These are phyloP conservation scores for Archips xylosteana DNA, from an alignment of 2,888 invertebrate species.

Conservation along the genomic window DNA sequence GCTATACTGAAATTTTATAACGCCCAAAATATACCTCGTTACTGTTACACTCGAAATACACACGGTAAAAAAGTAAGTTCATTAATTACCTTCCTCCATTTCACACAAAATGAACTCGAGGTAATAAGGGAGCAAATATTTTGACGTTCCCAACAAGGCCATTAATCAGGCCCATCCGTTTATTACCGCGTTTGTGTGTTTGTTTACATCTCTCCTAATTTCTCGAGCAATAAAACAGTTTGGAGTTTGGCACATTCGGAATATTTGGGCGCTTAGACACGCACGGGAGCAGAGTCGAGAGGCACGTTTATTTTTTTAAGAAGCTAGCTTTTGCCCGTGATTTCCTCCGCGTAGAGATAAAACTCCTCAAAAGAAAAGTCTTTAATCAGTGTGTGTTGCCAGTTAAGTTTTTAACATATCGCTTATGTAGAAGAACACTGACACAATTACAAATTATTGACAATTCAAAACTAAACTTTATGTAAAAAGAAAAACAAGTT, in stretches of 20 bases:
- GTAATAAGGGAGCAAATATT: conserved; percentile 52
- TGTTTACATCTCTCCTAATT: conserved; percentile 21
- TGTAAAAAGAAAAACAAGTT: too few species aligned
- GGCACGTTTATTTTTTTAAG: background rate
- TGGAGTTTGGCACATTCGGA: conserved; percentile 2
- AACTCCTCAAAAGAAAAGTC: too few species aligned
- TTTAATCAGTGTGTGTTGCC: too few species aligned
- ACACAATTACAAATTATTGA: too few species aligned
- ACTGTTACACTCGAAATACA: background rate
- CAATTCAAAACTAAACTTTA: too few species aligned
- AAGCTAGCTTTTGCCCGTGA: too few species aligned
- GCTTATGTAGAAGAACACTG: too few species aligned
- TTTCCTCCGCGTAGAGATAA: too few species aligned
- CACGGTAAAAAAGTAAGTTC: conserved; percentile 1
- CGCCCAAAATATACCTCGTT: too few species aligned
- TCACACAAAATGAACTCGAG: conserved; percentile 27
- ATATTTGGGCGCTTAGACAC: conserved; percentile 3
- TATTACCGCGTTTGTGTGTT: conserved; percentile 47
- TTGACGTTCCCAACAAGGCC: conserved; percentile 45
- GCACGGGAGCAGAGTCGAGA: background rate
- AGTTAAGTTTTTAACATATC: too few species aligned
- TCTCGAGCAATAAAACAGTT: conserved; percentile 13
- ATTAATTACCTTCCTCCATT: conserved; percentile 21
- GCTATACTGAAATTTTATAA: too few species aligned
- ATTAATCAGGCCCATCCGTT: conserved; percentile 51